Evolutionary conservation across 2,888 invertebrate genomes (phyloP), one percentile per base, ranked within the genome.

Genomic region (Trimorus sp.): DNA sequence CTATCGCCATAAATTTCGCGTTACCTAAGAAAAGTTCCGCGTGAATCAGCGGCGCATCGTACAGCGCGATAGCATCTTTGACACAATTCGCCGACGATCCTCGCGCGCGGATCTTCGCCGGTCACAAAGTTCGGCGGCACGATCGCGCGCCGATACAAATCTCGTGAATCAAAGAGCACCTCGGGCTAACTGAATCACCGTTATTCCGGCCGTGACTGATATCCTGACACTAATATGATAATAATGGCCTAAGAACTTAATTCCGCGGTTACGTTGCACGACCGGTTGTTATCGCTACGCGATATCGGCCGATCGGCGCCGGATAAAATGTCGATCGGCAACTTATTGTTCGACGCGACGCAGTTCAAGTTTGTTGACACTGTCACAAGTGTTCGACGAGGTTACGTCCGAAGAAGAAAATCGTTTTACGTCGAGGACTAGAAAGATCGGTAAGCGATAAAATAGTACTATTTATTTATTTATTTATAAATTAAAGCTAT

Each of bases 171-270:
- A 79, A 79, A 68, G 53, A 69, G 56, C 45, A 62, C 59, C 73
- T 68, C 62, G 58, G 58, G 71, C 16, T 79, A 79, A 79, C 68
- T 58, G 53, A 74, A 79, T 74, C 51, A 40, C 79, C 74, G 74
- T 79, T 79, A 79, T 69, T 69, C 58, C 48, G 14, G 42, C 54
- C 73, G 68, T 62, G 79, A 73, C 73, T 73, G 68, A 77, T 68
- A 66, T 62, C 40, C 73, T 68, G 78, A 65, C 69, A 73, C 70
- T 82, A 82, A 78, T 82, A 78, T 82, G 63, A 75, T 82, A 75
- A 82, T 82, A 82, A 78, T 82, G 58, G 58, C 49, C 66, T 68
- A 63, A 74, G 42, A 51, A 66, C 70, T 78, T 60, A 53, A 78
- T 56, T 69, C 60, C 54, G 36, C 42, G 37, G 38, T 54, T 60